phyloP scores from a whole-genome alignment of 2,797 vertebrate species.

The Anas acuta region DNA sequence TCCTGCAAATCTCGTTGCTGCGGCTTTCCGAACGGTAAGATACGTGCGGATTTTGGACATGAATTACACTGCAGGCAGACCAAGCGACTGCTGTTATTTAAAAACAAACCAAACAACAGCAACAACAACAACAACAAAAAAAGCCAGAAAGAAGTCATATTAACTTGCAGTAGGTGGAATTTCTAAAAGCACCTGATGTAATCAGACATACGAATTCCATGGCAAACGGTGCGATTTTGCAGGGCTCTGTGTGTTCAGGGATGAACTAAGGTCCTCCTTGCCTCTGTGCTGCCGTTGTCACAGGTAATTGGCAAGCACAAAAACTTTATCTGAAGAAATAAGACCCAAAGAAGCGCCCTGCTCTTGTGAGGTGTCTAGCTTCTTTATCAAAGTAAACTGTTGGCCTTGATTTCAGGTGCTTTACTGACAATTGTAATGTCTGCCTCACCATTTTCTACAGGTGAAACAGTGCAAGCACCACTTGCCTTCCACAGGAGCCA shows the following conservation, averaged over 20 bases:
- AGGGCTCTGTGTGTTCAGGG: not conserved
- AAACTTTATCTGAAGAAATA: not conserved
- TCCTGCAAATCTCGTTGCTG: constrained; percentile 93
- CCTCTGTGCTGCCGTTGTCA: not conserved
- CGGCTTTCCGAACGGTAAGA: constrained; percentile 92
- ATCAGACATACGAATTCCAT: not conserved
- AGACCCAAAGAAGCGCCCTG: not conserved
- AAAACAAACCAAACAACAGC: not conserved
- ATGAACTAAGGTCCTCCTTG: not conserved
- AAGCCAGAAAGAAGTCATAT: not conserved
- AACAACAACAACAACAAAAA: not conserved
- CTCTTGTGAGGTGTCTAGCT: not conserved
- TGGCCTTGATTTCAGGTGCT: constrained; percentile 25
- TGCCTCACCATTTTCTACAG: not conserved
- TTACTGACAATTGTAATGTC: not conserved
- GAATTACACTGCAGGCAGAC: not conserved
- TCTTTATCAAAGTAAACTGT: not conserved
- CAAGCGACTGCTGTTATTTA: not conserved
- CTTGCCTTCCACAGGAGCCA: not conserved
- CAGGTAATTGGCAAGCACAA: not conserved
- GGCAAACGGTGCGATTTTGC: not conserved
- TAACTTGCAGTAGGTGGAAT: not conserved
- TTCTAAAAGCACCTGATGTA: not conserved
- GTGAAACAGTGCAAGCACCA: not conserved
- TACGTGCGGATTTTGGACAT: not conserved